A percentile compares a stretch with the other conserved stretches of the same genome.
Conservation (phyloP, 2,113 vertebrate genomes). For the Bombycilla garrulus region DNA sequence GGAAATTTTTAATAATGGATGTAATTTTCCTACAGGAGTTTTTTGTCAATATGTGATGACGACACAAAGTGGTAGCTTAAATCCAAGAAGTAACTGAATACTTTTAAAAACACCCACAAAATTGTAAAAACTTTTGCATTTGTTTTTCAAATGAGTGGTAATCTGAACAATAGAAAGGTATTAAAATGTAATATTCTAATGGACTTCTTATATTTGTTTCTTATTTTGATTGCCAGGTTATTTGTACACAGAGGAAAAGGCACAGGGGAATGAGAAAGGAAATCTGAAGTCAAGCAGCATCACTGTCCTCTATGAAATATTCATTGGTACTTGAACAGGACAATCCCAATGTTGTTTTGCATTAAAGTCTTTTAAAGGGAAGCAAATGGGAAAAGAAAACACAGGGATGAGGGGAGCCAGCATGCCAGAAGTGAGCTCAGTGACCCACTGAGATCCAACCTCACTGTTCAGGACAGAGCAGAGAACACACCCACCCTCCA, state of each 20-base stretch:
- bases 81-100: neutral
- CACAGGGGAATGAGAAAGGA: neutral
- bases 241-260: neutral
- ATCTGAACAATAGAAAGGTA: neutral
- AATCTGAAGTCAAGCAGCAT: neutral
- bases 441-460: neutral
- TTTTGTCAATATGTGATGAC: slow-evolving; percentile 29
- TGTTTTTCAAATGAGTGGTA: neutral
- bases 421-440: neutral
- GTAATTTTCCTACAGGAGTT: slow-evolving; percentile 34
- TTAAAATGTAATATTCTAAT: neutral
- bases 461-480: neutral
- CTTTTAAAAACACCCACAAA: neutral
- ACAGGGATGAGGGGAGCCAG: neutral
- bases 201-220: neutral
- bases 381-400: neutral
- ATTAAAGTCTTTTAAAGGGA: neutral
- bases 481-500: neutral
- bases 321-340: neutral
- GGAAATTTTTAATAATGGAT: slow-evolving; percentile 62
- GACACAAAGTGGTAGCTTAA: slow-evolving; percentile 19
- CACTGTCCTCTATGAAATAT: neutral
- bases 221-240: slow-evolving; percentile 5
- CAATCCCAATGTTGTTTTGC: neutral
- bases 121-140: neutral